Base-by-base conservation (phyloP, 2,888 invertebrate species). In the Campopleginae sp. region DNA sequence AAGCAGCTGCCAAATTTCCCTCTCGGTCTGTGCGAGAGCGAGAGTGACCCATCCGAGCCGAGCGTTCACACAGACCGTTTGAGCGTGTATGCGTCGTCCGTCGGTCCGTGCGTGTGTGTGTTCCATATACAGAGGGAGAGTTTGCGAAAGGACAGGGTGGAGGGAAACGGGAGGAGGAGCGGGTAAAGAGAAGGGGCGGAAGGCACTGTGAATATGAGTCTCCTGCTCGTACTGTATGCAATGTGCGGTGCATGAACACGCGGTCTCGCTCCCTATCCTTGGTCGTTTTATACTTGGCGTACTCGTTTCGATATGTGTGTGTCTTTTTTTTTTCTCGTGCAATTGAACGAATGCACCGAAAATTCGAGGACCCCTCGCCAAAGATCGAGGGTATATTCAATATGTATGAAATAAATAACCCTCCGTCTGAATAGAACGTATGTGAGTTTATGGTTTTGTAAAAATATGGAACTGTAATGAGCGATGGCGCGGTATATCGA, bases 1-100 rank as follows among this genome's bases (percentile, higher is more conserved):
- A 92, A 93, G 92, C 93, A 93, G 93, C 93, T 93, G 93, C 93
- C 93, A 89, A 93, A 93, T 93, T 93, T 93, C 93, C 93, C 93
- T 93, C 93, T 93, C 93, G 90, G 88, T 88, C 90, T 54, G 33
- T 74, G 89, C 92, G 88, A 89, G 93, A 93, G 93, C 88, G 92
- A 93, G 92, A 93, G 93, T 93, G 93, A 92, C 92, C 93, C 92
- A 91, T 92, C 92, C 92, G 93, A 91, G 92, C 92, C 90, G 91
- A 27, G 70, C 42, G 66, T 71, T 42, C 74, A 7, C 46, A 31
- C 33, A 75, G 31, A 74, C 6, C n/a, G n/a, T 5, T 38, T 5
- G 38, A 38, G 38, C 3, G 38, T 38, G 38, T 7, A 5, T 38
- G 38, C 6, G 6, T 38, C n/a, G 38, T 0, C 8, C 38, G 38